phyloP scores from a whole-genome alignment of 1,140 invertebrate genomes.

The Aphelenchoides fujianensis region DNA sequence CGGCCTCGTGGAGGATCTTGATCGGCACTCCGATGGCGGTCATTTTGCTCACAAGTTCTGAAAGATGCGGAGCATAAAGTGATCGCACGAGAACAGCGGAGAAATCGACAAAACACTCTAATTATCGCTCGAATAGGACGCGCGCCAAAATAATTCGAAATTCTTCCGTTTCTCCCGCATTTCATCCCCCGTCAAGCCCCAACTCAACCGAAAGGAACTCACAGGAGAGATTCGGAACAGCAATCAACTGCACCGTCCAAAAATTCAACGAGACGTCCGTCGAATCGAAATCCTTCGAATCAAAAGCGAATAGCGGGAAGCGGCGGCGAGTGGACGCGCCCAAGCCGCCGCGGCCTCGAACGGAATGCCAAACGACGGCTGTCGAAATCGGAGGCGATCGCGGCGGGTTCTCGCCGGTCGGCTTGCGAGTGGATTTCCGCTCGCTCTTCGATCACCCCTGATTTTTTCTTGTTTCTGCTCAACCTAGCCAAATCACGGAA shows the following conservation, averaged over 20 bases:
- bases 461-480: no score
- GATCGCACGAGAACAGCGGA: neutral
- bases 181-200: no score
- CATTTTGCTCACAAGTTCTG: slow-evolving; percentile 49
- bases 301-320: neutral
- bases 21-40: slow-evolving; percentile 82
- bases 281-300: no score
- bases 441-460: no score
- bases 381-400: neutral
- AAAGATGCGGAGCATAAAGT: neutral
- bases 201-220: no score
- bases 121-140: no score
- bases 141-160: no score
- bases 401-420: neutral
- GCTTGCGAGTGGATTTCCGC: neutral
- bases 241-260: neutral
- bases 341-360: neutral
- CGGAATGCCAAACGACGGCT: neutral
- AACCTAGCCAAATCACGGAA: no score
- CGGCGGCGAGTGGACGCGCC: neutral
- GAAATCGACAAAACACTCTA: neutral
- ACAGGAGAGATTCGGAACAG: neutral
- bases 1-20: slow-evolving; percentile 98
- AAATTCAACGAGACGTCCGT: neutral
- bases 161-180: no score